phyloP scores from a whole-genome alignment of 2,113 vertebrate species.

The Trematocara stigmaticum region DNA sequence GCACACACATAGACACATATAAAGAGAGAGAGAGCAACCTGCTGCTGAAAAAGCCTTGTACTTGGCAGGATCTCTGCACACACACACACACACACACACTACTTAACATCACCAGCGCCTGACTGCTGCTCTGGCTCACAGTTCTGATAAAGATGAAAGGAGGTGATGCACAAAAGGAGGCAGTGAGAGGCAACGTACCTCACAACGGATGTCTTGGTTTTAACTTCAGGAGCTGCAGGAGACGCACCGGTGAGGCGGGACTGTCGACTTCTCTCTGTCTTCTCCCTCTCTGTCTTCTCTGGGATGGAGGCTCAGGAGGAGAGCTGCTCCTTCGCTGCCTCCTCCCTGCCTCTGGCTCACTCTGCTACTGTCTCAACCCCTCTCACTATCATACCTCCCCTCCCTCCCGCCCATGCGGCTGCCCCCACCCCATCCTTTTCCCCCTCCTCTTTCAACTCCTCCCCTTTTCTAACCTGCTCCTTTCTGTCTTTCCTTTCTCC shows the following conservation, averaged over 20 bases:
- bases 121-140: conserved; percentile 2
- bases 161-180: not conserved
- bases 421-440: not conserved
- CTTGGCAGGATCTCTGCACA: conserved; percentile 14
- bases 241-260: not conserved
- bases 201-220: not conserved
- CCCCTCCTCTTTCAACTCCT: conserved; percentile 32
- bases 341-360: conserved; percentile 51
- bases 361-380: conserved; percentile 49
- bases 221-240: conserved; percentile 30
- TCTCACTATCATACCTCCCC: conserved; percentile 64
- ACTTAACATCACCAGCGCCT: not conserved
- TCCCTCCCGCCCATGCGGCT: conserved; percentile 21
- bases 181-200: conserved; percentile 44
- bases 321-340: conserved; percentile 41
- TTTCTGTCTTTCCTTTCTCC: conserved; percentile 2
- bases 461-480: conserved; percentile 45
- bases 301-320: conserved; percentile 45
- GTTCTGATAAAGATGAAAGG: not conserved
- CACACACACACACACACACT: not conserved
- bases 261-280: conserved; percentile 9
- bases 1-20: not conserved
- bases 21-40: conserved; percentile 8
- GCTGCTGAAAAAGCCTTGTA: conserved; percentile 23
- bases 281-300: conserved; percentile 18